Base-by-base conservation (phyloP, 1,140 invertebrate genomes). In the Orussus abietinus region DNA sequence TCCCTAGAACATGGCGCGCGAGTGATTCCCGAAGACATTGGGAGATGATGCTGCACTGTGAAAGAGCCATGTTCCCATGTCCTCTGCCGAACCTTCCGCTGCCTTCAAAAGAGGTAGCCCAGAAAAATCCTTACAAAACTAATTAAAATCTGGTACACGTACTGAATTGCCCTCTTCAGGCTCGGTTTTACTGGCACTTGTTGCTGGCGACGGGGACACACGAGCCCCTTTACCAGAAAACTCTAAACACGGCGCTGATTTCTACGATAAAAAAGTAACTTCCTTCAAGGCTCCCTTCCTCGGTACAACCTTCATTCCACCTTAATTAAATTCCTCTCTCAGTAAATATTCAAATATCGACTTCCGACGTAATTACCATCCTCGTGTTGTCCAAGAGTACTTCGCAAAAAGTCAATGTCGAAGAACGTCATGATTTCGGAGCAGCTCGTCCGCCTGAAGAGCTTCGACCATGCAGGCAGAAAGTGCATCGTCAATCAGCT, bases 181-280 rank as follows among this genome's bases (percentile, higher is more conserved):
- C 52, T 41, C 51, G 52, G 45, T 57, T 55, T 47, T 57, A 55
- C 43, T 55, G 50, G 55, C 44, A 52, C 36, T 35, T 57, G 21
- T 52, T 52, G 35, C 35, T 42, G 7, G 32, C 41, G 18, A 47
- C 37, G 10, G 19, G 25, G 35, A 54, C 20, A 41, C 39, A 57
- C 29, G 37, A 41, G 11, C 22, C 18, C 10, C 9, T 31, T n/a
- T 53, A 51, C 34, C 47, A 53, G 36, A 42, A 35, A 21, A 42
- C 45, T 19, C 10, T 53, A 13, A 56, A 47, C 38, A 35, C 22
- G 14, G 45, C 45, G 18, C 31, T 54, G 14, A 34, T 39, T 6
- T 29, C 32, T 11, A 47, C 42, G 7, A 31, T 57, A 13, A 12
- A 19, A 40, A 51, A 45, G 51, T 57, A 47, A 45, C n/a, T n/a